These are phyloP conservation scores for Syrphus vitripennis DNA, from an alignment of 2,888 invertebrate genomes.

Conservation along the genomic window DNA sequence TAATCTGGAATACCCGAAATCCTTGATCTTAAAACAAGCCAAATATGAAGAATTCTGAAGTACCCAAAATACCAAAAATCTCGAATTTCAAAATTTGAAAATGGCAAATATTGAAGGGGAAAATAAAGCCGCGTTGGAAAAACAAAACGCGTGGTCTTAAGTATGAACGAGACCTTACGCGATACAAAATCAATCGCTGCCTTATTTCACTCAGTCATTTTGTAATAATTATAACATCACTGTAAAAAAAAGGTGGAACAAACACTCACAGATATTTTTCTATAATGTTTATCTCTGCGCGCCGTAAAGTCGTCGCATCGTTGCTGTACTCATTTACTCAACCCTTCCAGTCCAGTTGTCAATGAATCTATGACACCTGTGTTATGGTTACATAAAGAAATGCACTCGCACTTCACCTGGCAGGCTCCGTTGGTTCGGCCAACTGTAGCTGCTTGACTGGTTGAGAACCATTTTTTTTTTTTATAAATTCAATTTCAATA, in stretches of 20 bases:
- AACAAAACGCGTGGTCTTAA: too few relatives aligned
- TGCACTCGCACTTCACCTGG: constrained; percentile 65
- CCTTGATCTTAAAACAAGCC: too few relatives aligned
- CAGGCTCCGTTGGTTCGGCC: constrained; percentile 24
- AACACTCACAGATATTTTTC: constrained; percentile 46
- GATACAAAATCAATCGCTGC: too few relatives aligned
- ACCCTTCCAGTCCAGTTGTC: constrained; percentile 45
- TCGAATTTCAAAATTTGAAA: too few relatives aligned
- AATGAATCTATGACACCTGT: constrained; percentile 54
- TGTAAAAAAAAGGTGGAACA: constrained; percentile 51
- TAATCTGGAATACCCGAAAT: too few relatives aligned
- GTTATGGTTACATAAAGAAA: constrained; percentile 41
- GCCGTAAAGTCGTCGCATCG: background rate
- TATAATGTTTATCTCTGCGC: background rate
- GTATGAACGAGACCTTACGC: too few relatives aligned
- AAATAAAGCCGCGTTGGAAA: too few relatives aligned
- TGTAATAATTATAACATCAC: background rate
- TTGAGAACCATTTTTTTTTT: constrained; percentile 4
- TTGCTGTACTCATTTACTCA: background rate
- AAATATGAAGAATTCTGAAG: too few relatives aligned
- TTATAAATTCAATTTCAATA: constrained; percentile 1
- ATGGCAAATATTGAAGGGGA: too few relatives aligned
- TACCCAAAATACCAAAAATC: too few relatives aligned
- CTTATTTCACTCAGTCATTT: background rate
- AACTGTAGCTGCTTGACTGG: constrained; percentile 61